Conservation (phyloP, 2,888 invertebrate genomes). For the Erebia ligea region DNA sequence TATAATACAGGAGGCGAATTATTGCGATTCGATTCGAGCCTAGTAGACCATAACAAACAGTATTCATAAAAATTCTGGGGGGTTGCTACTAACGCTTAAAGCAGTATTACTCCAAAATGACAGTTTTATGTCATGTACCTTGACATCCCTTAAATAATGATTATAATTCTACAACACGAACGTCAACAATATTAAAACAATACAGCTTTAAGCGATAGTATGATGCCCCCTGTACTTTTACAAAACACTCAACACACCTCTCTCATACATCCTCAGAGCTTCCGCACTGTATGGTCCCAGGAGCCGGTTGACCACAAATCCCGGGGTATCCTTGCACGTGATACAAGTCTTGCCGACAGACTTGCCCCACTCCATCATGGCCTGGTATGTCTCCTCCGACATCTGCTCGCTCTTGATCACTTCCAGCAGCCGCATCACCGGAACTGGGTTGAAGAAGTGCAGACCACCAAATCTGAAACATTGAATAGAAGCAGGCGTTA, state of each 20-base stretch:
- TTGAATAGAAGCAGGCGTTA: too few relatives aligned
- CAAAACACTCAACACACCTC: constrained; percentile 78
- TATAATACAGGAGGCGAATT: too few relatives aligned
- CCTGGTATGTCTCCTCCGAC: constrained; percentile 88
- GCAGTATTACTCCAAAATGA: too few relatives aligned
- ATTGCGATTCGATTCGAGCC: too few relatives aligned
- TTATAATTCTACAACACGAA: too few relatives aligned
- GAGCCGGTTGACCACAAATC: constrained; percentile 95
- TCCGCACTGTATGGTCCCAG: constrained; percentile 93
- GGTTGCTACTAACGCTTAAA: too few relatives aligned
- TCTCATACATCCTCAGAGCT: constrained; percentile 90
- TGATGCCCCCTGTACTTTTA: too few relatives aligned
- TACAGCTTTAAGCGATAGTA: too few relatives aligned
- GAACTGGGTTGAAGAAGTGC: constrained; percentile 97
- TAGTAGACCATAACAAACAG: too few relatives aligned
- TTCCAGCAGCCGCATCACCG: constrained; percentile 95
- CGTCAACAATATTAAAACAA: too few relatives aligned
- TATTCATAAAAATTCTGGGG: neutral
- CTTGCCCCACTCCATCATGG: constrained; percentile 91
- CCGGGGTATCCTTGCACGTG: constrained; percentile 95
- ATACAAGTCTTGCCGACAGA: constrained; percentile 92
- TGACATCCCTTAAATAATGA: too few relatives aligned
- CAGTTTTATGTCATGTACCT: too few relatives aligned
- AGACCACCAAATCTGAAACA: constrained; percentile 89
- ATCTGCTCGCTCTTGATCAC: constrained; percentile 90